These are phyloP conservation scores for Emmelina monodactyla DNA, from an alignment of 2,888 invertebrate genomes.

Conservation along the genomic window DNA sequence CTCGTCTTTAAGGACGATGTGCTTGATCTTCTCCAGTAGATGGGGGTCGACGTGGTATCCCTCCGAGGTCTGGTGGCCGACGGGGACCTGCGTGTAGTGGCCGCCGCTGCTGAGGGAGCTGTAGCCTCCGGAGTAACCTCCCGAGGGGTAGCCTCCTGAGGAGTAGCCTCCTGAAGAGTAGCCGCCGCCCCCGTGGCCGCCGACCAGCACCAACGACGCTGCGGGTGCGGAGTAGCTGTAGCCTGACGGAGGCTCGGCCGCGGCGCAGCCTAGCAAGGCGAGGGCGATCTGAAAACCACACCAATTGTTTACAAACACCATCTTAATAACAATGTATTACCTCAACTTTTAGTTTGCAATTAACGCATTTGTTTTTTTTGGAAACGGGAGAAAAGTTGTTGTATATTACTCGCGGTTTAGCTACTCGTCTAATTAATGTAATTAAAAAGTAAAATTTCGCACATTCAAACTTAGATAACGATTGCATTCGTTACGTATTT, in stretches of 20 bases:
- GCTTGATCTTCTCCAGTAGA: constrained; percentile 82
- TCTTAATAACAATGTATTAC: too few species aligned
- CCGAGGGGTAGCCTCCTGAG: constrained; percentile 68
- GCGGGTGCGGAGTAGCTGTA: constrained; percentile 64
- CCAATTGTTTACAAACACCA: too few species aligned
- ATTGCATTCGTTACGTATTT: too few species aligned
- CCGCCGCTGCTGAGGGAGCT: constrained; percentile 69
- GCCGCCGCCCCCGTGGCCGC: constrained; percentile 57
- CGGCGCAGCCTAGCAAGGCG: constrained; percentile 77
- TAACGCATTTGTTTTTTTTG: too few species aligned
- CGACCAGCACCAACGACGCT: constrained; percentile 68
- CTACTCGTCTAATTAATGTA: too few species aligned
- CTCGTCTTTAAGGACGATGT: constrained; percentile 85
- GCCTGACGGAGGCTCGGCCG: constrained; percentile 80
- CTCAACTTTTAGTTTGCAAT: too few species aligned
- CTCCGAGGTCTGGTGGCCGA: constrained; percentile 80
- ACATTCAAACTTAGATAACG: too few species aligned
- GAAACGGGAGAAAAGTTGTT: too few species aligned
- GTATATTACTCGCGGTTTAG: too few species aligned
- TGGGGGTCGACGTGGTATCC: constrained; percentile 83
- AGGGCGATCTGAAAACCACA: constrained; percentile 69
- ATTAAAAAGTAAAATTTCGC: too few species aligned
- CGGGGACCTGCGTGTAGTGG: constrained; percentile 77
- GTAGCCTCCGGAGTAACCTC: constrained; percentile 28
- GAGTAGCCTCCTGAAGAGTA: constrained; percentile 61